Conservation (phyloP, 2,797 vertebrate genomes). For the Delichon dasypus region DNA sequence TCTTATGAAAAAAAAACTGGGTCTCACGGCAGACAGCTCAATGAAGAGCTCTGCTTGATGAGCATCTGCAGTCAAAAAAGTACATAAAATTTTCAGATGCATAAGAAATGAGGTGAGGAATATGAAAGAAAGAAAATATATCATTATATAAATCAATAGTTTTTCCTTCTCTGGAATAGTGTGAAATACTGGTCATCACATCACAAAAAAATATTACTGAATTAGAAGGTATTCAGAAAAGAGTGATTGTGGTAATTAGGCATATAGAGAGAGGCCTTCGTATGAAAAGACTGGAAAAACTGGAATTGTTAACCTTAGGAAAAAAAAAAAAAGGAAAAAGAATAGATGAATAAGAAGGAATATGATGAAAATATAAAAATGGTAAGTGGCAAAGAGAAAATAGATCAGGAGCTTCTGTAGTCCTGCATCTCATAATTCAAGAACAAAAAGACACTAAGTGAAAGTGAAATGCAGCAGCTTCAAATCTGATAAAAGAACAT, state of each 20-base stretch:
- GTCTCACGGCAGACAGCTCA: background rate
- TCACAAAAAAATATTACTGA: constrained; percentile 30
- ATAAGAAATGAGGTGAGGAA: background rate
- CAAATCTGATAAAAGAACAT: constrained; percentile 33
- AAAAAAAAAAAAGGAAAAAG: background rate
- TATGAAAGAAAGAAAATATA: constrained; percentile 36
- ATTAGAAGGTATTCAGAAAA: constrained; percentile 54
- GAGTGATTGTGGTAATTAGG: constrained; percentile 45
- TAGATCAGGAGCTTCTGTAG: constrained; percentile 49
- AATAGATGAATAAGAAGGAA: constrained; percentile 19
- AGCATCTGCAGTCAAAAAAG: background rate
- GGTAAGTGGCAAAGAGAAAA: constrained; percentile 46
- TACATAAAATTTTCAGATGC: background rate
- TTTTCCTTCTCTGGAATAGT: background rate
- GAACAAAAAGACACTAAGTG: constrained; percentile 56
- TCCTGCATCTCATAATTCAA: constrained; percentile 33
- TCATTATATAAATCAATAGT: constrained; percentile 25
- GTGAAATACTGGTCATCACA: constrained; percentile 10
- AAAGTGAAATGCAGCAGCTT: constrained; percentile 48
- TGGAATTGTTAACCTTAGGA: constrained; percentile 20
- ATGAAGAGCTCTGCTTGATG: background rate
- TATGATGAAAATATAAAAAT: constrained; percentile 44
- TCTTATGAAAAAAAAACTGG: background rate
- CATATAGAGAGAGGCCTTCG: background rate
- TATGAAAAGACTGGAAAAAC: constrained; percentile 23